phyloP scores from a whole-genome alignment of 2,888 invertebrate genomes.

The Ceriagrion tenellum region DNA sequence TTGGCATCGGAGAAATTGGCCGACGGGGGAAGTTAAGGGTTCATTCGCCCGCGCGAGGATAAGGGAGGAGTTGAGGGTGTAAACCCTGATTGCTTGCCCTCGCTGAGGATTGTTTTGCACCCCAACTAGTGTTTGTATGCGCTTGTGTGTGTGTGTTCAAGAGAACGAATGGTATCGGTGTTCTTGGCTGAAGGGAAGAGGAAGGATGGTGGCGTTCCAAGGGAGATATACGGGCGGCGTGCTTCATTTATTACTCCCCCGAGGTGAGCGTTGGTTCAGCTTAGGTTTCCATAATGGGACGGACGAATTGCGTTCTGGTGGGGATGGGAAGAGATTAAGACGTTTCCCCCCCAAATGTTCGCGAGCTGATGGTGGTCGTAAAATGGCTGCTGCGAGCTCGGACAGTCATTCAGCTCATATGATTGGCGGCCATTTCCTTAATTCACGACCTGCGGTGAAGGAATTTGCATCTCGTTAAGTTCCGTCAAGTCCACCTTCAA shows the following conservation, averaged over 20 bases:
- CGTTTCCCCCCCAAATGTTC: neutral
- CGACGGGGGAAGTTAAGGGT: neutral
- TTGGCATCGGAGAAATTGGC: neutral
- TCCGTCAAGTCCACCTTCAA: neutral
- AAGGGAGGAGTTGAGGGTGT: neutral
- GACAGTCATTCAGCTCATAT: neutral
- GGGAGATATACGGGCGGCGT: slow-evolving; percentile 13
- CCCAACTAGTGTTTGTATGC: neutral
- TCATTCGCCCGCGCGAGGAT: neutral
- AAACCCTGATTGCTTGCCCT: neutral
- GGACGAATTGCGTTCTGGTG: slow-evolving; percentile 30
- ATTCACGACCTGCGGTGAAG: neutral
- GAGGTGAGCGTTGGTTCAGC: slow-evolving; percentile 50
- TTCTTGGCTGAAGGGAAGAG: neutral
- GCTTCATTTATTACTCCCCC: slow-evolving; percentile 48
- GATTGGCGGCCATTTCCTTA: neutral
- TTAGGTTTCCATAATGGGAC: slow-evolving; percentile 62
- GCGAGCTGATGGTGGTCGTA: neutral
- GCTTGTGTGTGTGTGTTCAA: neutral
- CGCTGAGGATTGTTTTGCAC: neutral
- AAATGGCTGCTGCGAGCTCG: neutral
- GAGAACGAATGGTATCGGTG: slow-evolving; percentile 12
- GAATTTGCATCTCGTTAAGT: neutral
- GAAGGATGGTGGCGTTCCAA: neutral
- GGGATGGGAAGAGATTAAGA: slow-evolving; percentile 43